Evolutionary conservation across 2,797 vertebrate species (phyloP).

Genomic region (Cossypha polioptera): DNA sequence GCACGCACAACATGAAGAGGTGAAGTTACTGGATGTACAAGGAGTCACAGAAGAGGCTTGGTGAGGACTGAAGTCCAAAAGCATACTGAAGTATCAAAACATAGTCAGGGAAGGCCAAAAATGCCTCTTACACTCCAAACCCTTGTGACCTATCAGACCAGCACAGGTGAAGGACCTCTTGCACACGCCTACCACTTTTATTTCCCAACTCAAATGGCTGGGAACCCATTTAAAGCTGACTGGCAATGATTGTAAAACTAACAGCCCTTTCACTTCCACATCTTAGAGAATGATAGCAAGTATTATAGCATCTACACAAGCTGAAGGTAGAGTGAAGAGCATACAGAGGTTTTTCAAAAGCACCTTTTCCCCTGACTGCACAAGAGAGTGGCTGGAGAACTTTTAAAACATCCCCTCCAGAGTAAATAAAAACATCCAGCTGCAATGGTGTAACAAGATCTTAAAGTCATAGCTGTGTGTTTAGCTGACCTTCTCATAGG

Average conservation of each 20-base stretch:
- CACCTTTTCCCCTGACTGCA: neutral
- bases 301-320: neutral
- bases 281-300: neutral
- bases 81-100: neutral
- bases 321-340: neutral
- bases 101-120: neutral
- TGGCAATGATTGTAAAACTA: neutral
- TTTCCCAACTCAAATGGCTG: neutral
- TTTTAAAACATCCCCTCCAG: neutral
- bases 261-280: neutral
- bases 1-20: accelerated
- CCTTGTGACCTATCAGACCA: neutral
- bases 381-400: neutral
- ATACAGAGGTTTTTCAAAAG: neutral
- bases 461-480: neutral
- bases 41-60: neutral
- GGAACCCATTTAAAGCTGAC: neutral
- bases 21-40: neutral
- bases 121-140: neutral
- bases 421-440: neutral
- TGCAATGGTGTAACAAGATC: neutral
- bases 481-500: neutral
- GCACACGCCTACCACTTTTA: neutral
- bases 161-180: neutral
- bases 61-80: neutral